These are phyloP conservation scores for Buathra laborator DNA, from an alignment of 2,888 invertebrate genomes.

Conservation along the genomic window DNA sequence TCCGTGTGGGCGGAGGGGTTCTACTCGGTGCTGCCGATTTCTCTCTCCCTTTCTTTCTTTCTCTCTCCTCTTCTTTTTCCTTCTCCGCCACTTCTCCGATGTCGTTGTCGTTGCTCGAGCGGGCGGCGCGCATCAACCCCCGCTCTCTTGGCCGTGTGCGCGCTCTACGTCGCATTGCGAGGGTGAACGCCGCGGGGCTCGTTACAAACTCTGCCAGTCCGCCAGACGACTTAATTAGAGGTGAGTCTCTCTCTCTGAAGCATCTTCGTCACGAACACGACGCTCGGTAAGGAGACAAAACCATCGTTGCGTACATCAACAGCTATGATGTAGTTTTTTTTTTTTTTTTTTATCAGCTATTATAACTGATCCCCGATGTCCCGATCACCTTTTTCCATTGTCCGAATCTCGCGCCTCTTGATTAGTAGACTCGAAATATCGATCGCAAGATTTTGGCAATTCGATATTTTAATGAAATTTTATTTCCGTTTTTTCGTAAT, in stretches of 20 bases:
- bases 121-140: conserved; percentile 62
- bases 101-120: conserved; percentile 72
- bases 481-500: too few relatives aligned
- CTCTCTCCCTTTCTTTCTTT: not conserved
- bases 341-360: not conserved
- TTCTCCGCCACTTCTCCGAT: conserved; percentile 35
- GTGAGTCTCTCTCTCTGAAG: conserved; percentile 80
- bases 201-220: conserved; percentile 75
- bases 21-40: conserved; percentile 4
- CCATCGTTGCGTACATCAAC: not conserved
- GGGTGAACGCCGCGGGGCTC: conserved; percentile 81
- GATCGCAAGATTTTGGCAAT: too few relatives aligned
- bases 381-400: too few relatives aligned
- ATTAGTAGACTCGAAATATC: too few relatives aligned
- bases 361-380: too few relatives aligned
- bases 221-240: conserved; percentile 84
- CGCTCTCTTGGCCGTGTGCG: conserved; percentile 65
- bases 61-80: conserved; percentile 28
- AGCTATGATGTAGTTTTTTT: not conserved
- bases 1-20: conserved; percentile 29
- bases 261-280: conserved; percentile 46
- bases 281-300: conserved; percentile 72
- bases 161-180: conserved; percentile 76
- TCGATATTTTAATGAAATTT: too few relatives aligned
- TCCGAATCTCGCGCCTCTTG: too few relatives aligned